Evolutionary conservation across 2,113 vertebrate genomes (phyloP).

Genomic region (Leiothrix lutea): DNA sequence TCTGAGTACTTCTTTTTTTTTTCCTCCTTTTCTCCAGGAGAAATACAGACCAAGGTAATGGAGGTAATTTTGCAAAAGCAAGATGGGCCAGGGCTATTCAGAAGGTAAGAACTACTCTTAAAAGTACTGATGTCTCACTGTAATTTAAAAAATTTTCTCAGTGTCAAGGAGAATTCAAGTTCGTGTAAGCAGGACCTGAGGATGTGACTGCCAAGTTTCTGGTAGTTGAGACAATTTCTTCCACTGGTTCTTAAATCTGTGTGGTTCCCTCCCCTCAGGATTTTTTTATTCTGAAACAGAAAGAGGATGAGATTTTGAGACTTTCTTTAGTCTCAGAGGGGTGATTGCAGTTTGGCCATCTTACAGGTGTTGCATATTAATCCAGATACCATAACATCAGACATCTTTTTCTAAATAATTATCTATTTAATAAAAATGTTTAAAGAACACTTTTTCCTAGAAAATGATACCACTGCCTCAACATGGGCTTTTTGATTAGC

Average conservation of each 20-base stretch:
- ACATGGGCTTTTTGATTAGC: not conserved
- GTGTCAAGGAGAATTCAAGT: not conserved
- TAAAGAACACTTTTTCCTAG: not conserved
- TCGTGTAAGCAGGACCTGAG: not conserved
- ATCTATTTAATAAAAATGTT: not conserved
- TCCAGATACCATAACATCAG: not conserved
- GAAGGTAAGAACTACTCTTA: slow-evolving; percentile 46
- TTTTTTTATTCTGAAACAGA: not conserved
- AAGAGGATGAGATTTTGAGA: not conserved
- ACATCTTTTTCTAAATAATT: not conserved
- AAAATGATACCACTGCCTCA: not conserved
- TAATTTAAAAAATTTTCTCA: not conserved
- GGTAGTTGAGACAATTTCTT: not conserved
- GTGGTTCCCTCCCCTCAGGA: not conserved
- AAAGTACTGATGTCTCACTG: not conserved
- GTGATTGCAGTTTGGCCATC: not conserved
- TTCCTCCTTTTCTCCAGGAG: not conserved
- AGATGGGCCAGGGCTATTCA: slow-evolving; percentile 60
- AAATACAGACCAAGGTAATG: not conserved
- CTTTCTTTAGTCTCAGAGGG: not conserved
- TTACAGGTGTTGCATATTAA: not conserved
- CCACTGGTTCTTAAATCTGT: not conserved
- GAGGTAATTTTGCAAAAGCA: slow-evolving; percentile 39
- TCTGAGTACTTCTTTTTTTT: not conserved
- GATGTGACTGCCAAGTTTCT: not conserved